A percentile compares a stretch with the other conserved stretches of the same genome.
Evolutionary conservation across 1,140 invertebrate species (phyloP).

Genomic region (Berghia stephanieae): DNA sequence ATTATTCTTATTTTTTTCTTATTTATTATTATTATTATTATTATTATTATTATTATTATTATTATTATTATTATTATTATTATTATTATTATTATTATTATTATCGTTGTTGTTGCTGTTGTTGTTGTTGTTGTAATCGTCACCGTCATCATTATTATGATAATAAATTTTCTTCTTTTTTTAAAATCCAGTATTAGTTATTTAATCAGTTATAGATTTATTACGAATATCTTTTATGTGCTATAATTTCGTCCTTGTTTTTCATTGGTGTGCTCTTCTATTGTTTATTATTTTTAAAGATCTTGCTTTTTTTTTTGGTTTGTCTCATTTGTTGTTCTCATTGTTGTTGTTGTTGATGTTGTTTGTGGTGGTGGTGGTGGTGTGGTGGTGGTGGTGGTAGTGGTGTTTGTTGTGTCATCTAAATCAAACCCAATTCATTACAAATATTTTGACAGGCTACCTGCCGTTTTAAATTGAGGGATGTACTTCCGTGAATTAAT

Average conservation of each 20-base stretch:
- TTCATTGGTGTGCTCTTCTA: background rate
- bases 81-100: background rate
- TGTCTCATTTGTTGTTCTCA: too few species aligned
- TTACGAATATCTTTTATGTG: too few species aligned
- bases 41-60: background rate
- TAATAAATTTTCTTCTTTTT: too few species aligned
- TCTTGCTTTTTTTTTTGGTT: too few species aligned
- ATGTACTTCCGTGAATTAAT: too few species aligned
- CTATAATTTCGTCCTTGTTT: too few species aligned
- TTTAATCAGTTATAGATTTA: background rate
- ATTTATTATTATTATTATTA: background rate
- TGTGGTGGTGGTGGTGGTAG: too few species aligned
- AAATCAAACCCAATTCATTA: background rate
- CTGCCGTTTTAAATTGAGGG: background rate
- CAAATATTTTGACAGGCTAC: background rate
- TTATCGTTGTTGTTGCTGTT: slow-evolving; percentile 9
- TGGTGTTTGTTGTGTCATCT: too few species aligned
- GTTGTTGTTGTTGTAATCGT: background rate
- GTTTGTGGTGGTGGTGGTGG: too few species aligned
- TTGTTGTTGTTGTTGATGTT: too few species aligned
- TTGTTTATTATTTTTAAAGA: too few species aligned
- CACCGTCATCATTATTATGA: background rate
- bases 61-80: background rate
- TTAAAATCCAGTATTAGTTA: too few species aligned
- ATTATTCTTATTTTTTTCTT: background rate